A percentile compares a stretch with the other conserved stretches of the same genome.
Conservation (phyloP, 2,888 invertebrate genomes). For the Dorcus hopei region DNA sequence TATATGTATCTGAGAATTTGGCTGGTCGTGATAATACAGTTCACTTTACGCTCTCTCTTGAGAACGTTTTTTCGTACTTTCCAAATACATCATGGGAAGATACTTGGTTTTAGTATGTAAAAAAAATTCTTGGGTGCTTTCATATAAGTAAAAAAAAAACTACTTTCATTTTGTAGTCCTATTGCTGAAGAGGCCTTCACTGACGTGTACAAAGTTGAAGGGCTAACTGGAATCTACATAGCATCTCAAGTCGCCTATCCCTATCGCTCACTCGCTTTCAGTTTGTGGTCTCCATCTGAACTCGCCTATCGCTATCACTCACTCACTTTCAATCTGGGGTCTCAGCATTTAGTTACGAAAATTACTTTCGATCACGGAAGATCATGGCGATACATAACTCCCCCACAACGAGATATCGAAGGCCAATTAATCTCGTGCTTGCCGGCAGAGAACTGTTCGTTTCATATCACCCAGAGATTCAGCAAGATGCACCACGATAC, state of each 20-base stretch:
- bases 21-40: slow-evolving; percentile 55
- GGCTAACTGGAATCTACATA: slow-evolving; percentile 84
- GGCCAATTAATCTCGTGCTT: slow-evolving; percentile 64
- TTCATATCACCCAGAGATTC: slow-evolving; percentile 85
- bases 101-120: slow-evolving; percentile 76
- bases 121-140: no score
- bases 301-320: no score
- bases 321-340: slow-evolving; percentile 58
- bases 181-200: slow-evolving; percentile 79
- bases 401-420: slow-evolving; percentile 67
- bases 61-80: slow-evolving; percentile 78
- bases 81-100: slow-evolving; percentile 78
- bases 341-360: slow-evolving; percentile 72
- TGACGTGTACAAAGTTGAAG: slow-evolving; percentile 84
- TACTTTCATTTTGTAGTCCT: slow-evolving; percentile 54
- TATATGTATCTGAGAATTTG: slow-evolving; percentile 75
- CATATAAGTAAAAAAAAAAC: background rate
- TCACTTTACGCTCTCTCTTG: slow-evolving; percentile 74
- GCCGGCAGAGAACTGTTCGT: slow-evolving; percentile 67
- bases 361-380: slow-evolving; percentile 87
- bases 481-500: slow-evolving; percentile 78
- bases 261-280: no score
- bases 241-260: slow-evolving; percentile 73
- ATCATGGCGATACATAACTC: slow-evolving; percentile 72
- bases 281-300: no score